These are phyloP conservation scores for Globicephala melas DNA, from an alignment of 2,113 vertebrate species.

Conservation along the genomic window DNA sequence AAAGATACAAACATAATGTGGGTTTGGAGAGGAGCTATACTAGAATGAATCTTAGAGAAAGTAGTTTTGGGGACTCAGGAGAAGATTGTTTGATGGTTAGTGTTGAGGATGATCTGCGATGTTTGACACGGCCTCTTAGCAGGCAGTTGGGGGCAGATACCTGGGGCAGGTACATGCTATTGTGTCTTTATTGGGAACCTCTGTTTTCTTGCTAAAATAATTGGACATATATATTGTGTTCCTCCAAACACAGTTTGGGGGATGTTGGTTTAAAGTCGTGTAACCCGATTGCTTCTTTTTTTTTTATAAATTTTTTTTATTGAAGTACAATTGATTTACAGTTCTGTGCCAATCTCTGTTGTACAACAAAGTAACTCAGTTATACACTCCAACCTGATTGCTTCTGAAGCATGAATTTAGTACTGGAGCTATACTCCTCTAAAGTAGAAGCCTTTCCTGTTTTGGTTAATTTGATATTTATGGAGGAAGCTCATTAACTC, in stretches of 20 bases:
- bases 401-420: background rate
- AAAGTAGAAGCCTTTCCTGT: background rate
- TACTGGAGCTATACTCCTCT: background rate
- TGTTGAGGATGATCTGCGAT: background rate
- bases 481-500: background rate
- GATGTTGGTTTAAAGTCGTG: background rate
- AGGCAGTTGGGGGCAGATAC: background rate
- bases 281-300: background rate
- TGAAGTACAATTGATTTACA: too few relatives aligned
- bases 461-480: background rate
- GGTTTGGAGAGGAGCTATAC: background rate
- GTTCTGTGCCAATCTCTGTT: too few relatives aligned
- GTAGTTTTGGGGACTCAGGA: background rate
- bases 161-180: background rate
- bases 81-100: background rate
- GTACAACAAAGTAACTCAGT: too few relatives aligned
- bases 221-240: background rate
- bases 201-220: background rate
- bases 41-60: background rate
- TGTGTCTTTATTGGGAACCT: background rate
- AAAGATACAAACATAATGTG: background rate
- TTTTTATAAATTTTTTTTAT: too few relatives aligned
- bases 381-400: background rate
- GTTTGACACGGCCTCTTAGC: background rate
- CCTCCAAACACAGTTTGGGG: background rate